Conservation (phyloP, 2,797 vertebrate species). For the Acrocephalus scirpaceus region DNA sequence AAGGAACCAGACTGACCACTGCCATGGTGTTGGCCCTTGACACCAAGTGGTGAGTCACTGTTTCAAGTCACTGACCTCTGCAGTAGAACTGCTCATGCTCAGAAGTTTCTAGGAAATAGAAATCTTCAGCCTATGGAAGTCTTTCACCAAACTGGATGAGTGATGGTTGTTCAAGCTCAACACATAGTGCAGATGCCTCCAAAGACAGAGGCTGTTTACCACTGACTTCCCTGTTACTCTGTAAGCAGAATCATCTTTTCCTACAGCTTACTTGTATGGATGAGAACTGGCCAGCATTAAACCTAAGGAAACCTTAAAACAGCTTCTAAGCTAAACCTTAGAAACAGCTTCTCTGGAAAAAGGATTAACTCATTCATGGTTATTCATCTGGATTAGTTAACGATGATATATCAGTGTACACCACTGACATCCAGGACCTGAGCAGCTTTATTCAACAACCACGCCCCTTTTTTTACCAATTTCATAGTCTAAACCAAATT, state of each 20-base stretch:
- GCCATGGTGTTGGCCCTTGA: neutral
- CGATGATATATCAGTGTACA: neutral
- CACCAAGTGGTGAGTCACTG: neutral
- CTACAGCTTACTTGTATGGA: neutral
- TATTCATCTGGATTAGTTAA: neutral
- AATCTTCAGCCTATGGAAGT: neutral
- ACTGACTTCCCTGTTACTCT: neutral
- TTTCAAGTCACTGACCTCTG: neutral
- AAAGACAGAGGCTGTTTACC: neutral
- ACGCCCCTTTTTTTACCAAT: neutral
- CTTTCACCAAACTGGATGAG: neutral
- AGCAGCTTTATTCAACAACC: neutral
- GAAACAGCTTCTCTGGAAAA: neutral
- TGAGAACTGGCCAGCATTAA: neutral
- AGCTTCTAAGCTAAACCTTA: neutral
- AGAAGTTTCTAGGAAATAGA: neutral
- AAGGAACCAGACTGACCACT: neutral
- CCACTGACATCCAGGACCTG: neutral
- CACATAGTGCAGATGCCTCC: accelerated
- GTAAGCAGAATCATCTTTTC: neutral
- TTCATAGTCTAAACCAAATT: neutral
- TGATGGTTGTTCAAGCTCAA: neutral
- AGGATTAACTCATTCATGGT: neutral
- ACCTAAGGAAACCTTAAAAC: neutral
- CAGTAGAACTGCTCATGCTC: neutral